Percentiles rank a stretch among this genome's conserved stretches.
These are phyloP conservation scores for Drosophila kepulauana DNA, from an alignment of 1,140 invertebrate genomes.

Conservation along the genomic window DNA sequence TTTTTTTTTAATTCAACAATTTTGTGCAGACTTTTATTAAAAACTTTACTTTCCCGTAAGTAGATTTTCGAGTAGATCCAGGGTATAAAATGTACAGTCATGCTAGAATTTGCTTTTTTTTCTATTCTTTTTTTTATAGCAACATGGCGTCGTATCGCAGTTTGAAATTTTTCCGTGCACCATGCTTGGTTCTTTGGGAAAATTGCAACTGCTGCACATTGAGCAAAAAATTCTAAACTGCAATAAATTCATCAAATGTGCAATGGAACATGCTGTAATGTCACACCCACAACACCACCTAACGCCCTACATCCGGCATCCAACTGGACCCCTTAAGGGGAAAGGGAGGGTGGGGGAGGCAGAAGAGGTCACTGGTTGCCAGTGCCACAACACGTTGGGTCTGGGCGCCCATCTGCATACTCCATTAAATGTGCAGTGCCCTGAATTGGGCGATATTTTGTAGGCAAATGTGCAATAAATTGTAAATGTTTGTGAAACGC, in stretches of 20 bases:
- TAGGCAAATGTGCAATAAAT: constrained; percentile 84
- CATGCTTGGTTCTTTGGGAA: constrained; percentile 27
- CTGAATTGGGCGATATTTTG: constrained; percentile 80
- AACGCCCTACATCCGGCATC: constrained; percentile 12
- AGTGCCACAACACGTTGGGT: neutral
- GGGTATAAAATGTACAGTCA: constrained; percentile 25
- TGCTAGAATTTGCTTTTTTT: constrained; percentile 16
- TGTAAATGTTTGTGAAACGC: constrained; percentile 73
- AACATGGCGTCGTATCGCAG: constrained; percentile 48
- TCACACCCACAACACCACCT: constrained; percentile 65
- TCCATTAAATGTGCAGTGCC: constrained; percentile 59
- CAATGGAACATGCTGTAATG: constrained; percentile 84
- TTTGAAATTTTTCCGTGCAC: constrained; percentile 43
- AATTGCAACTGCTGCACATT: constrained; percentile 73
- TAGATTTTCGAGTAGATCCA: neutral
- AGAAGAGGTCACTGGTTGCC: neutral
- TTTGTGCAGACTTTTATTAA: no score
- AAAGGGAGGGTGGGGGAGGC: neutral
- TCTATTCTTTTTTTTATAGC: constrained; percentile 34
- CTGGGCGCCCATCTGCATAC: constrained; percentile 44
- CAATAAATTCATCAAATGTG: constrained; percentile 84
- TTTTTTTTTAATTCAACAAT: no score
- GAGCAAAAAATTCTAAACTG: constrained; percentile 84
- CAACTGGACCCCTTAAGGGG: constrained; percentile 1
- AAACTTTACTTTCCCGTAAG: no score